Evolutionary conservation across 2,888 invertebrate genomes (phyloP).

Genomic region (Oligia fasciuncula): DNA sequence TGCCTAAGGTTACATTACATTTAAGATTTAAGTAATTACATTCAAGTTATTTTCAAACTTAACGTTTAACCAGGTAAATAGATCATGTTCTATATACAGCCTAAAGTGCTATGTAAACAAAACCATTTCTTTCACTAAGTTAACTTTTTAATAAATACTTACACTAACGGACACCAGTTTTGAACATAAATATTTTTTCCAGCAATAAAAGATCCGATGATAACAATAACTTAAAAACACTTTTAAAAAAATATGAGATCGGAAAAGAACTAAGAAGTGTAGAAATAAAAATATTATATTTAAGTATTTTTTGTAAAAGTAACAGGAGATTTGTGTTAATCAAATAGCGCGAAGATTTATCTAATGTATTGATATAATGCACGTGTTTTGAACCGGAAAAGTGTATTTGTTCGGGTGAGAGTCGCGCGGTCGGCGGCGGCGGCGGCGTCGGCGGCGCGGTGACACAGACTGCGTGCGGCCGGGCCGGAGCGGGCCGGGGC

Average conservation of each 20-base stretch:
- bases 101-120: background rate
- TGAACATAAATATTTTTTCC: conserved; percentile 22
- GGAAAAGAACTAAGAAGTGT: conserved; percentile 31
- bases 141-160: conserved; percentile 54
- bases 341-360: conserved; percentile 65
- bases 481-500: conserved; percentile 56
- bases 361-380: conserved; percentile 61
- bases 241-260: conserved; percentile 25
- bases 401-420: conserved; percentile 67
- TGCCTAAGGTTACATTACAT: too few species aligned
- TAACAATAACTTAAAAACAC: conserved; percentile 56
- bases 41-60: background rate
- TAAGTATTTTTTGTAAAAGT: conserved; percentile 1
- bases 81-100: background rate
- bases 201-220: conserved; percentile 29
- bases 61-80: background rate
- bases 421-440: conserved; percentile 61
- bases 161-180: conserved; percentile 48
- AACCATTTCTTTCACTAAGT: background rate
- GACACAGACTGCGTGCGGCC: conserved; percentile 70
- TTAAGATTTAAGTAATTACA: background rate
- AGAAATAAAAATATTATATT: conserved; percentile 22
- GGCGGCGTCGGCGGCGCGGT: conserved; percentile 66
- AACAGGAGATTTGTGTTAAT: conserved; percentile 21
- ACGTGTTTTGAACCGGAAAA: conserved; percentile 82